Percentiles rank a stretch among this genome's conserved stretches.
phyloP scores from a whole-genome alignment of 2,888 invertebrate genomes.

The Heliconius aoede region DNA sequence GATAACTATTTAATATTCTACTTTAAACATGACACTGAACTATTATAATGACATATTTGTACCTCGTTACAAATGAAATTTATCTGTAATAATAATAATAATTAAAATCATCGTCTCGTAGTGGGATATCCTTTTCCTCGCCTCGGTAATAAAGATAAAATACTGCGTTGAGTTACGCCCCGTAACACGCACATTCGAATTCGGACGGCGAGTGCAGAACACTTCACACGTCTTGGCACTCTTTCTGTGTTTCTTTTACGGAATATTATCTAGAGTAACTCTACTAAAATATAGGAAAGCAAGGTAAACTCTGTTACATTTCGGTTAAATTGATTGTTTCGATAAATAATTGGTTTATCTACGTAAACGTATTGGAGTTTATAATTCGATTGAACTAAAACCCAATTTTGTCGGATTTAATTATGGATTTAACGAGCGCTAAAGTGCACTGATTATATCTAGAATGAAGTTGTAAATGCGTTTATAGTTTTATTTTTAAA shows the following conservation, averaged over 20 bases:
- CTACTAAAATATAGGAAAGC: not conserved
- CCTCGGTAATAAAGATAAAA: not conserved
- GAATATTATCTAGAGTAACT: too few species aligned
- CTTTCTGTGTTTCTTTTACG: too few species aligned
- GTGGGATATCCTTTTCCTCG: too few species aligned
- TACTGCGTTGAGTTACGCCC: too few species aligned
- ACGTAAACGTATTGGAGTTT: slow-evolving; percentile 15
- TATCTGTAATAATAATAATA: too few species aligned
- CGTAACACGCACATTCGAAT: too few species aligned
- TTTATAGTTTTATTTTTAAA: not conserved
- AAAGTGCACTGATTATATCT: slow-evolving; percentile 2
- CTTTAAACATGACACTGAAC: not conserved
- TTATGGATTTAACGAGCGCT: slow-evolving; percentile 18
- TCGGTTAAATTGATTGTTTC: not conserved
- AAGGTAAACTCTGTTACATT: not conserved
- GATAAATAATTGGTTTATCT: slow-evolving; percentile 7
- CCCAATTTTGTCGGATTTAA: slow-evolving; percentile 13
- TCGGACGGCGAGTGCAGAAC: too few species aligned
- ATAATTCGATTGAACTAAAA: slow-evolving; percentile 18
- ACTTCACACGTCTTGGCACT: too few species aligned
- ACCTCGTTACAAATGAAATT: not conserved
- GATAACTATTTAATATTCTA: slow-evolving; percentile 20
- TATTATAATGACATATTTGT: not conserved
- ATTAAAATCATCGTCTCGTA: not conserved
- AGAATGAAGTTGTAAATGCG: not conserved